Conservation (phyloP, 1,140 invertebrate genomes). For the silkworm (Bombyx mori) region DNA sequence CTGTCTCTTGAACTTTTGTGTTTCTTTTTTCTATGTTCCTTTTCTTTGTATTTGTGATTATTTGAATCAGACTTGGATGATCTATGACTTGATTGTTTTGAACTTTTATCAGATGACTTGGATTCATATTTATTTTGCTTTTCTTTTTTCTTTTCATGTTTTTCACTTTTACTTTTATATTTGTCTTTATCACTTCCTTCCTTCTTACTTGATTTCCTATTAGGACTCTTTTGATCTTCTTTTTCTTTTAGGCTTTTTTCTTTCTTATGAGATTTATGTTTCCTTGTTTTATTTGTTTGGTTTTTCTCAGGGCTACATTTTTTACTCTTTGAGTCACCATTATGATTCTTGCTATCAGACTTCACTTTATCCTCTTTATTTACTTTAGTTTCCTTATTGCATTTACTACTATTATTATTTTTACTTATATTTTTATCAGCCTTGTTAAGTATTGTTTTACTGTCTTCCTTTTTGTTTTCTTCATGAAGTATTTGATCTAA, state of each 20-base stretch:
- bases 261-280: background rate
- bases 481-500: slow-evolving; percentile 68
- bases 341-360: background rate
- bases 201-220: background rate
- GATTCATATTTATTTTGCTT: slow-evolving; percentile 25
- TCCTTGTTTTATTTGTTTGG: background rate
- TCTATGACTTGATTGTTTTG: slow-evolving; percentile 24
- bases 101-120: slow-evolving; percentile 31
- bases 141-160: slow-evolving; percentile 10
- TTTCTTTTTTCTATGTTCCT: slow-evolving; percentile 21
- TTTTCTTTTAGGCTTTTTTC: background rate
- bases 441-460: slow-evolving; percentile 15
- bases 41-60: slow-evolving; percentile 22
- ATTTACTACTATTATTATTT: slow-evolving; percentile 10
- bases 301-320: background rate
- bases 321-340: background rate
- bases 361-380: background rate
- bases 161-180: background rate
- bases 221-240: background rate
- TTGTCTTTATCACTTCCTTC: background rate
- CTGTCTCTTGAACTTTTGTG: slow-evolving; percentile 42
- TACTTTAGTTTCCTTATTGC: background rate
- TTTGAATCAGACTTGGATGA: slow-evolving; percentile 29
- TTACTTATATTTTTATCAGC: slow-evolving; percentile 1
- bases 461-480: slow-evolving; percentile 42